These are phyloP conservation scores for Troides aeacus DNA, from an alignment of 2,888 invertebrate genomes.

Conservation along the genomic window DNA sequence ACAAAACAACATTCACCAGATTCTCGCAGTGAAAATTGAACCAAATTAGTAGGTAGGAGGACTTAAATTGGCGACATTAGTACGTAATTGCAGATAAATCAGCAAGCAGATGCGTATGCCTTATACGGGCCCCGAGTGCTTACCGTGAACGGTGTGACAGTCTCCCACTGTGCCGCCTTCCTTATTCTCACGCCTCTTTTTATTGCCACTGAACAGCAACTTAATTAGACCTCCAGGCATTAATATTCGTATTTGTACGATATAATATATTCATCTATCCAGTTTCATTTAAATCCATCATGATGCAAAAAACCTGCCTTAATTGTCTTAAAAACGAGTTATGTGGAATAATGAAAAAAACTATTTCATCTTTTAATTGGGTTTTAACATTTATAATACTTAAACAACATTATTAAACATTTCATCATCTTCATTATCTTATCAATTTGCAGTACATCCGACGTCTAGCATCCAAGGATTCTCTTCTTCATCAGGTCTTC, in stretches of 20 bases:
- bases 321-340: constrained; percentile 9
- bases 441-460: too few relatives aligned
- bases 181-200: constrained; percentile 45
- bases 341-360: too few relatives aligned
- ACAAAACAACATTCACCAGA: constrained; percentile 12
- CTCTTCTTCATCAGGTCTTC: too few relatives aligned
- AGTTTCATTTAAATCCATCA: constrained; percentile 33
- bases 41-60: background rate
- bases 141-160: constrained; percentile 22
- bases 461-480: too few relatives aligned
- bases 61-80: constrained; percentile 9
- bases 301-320: constrained; percentile 27
- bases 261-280: constrained; percentile 39
- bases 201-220: constrained; percentile 51
- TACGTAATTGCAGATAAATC: constrained; percentile 22
- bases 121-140: constrained; percentile 20
- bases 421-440: too few relatives aligned
- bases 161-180: constrained; percentile 33
- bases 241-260: constrained; percentile 43
- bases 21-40: constrained; percentile 3
- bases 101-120: constrained; percentile 22
- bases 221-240: constrained; percentile 53
- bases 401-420: too few relatives aligned
- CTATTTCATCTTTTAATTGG: background rate
- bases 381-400: background rate